Conservation (phyloP, 2,113 vertebrate species). For the Falco punctatus region DNA sequence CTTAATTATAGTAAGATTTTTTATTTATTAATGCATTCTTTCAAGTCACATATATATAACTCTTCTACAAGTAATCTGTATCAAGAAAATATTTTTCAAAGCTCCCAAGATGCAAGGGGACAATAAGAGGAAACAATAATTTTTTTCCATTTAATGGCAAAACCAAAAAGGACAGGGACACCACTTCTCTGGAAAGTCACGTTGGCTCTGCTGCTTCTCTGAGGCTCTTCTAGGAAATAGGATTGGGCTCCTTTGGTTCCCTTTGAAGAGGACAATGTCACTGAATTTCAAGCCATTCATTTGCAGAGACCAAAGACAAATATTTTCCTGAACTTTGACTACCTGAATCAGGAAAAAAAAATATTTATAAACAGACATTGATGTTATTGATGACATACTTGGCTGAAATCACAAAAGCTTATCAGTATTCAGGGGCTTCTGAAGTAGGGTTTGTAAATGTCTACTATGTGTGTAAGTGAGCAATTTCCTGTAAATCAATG, state of each 20-base stretch:
- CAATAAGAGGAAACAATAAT: neutral
- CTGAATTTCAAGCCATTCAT: constrained; percentile 47
- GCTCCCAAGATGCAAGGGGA: neutral
- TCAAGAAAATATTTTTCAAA: neutral
- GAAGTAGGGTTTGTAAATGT: constrained; percentile 72
- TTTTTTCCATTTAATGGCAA: neutral
- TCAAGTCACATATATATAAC: neutral
- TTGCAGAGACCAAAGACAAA: constrained; percentile 69
- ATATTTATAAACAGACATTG: constrained; percentile 71
- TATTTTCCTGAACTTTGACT: constrained; percentile 74
- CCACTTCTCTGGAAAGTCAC: constrained; percentile 36
- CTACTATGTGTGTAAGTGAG: constrained; percentile 67
- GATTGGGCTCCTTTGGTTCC: neutral
- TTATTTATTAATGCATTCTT: neutral
- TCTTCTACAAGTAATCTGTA: neutral
- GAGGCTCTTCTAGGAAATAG: constrained; percentile 53
- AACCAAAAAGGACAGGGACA: neutral
- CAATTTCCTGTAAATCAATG: constrained; percentile 84
- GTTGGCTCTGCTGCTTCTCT: neutral
- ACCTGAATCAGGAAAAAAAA: constrained; percentile 33
- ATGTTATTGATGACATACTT: constrained; percentile 67
- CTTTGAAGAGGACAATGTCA: constrained; percentile 48
- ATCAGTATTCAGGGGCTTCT: constrained; percentile 50
- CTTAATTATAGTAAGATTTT: neutral
- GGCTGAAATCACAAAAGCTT: constrained; percentile 62